Base-by-base conservation (phyloP, 2,888 invertebrate genomes). In the Caenorhabditis wallacei region DNA sequence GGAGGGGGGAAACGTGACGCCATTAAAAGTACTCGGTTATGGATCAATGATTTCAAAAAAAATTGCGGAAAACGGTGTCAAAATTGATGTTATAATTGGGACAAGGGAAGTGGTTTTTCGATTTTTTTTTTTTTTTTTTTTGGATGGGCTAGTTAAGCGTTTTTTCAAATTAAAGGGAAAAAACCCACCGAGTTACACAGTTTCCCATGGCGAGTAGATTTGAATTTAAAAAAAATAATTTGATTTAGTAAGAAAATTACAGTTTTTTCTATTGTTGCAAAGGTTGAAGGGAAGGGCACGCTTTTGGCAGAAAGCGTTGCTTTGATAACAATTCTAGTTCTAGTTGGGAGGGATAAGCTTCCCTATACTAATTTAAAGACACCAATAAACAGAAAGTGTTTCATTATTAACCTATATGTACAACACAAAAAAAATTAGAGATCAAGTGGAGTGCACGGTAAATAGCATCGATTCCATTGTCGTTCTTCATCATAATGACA, bases 401-500 rank as follows among this genome's bases (percentile, higher is more conserved):
- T 30, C 8, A 30, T 30, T 30, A 30, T 30, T 3, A 30, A 5
- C 30, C 3, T 5, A 30, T 30, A 30, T 30, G 30, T 30, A 30
- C 30, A 54, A 54, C 11, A 5, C 2, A 40, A 40, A 40, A 40
- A 40, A 43, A 37, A 18, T 20, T 66, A 80, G 30, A 80, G 66
- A 72, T 72, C 71, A 40, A 40, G 7, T 26, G 80, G 74, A 20
- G 80, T 80, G 16, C 80, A 80, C 20, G 74, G 74, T 11, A 80
- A 43, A 20, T 80, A 80, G 18, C 80, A 80, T 4, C 69, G 51
- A 48, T 74, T 80, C 80, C 80, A 80, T 51, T 68, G 72, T 5
- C 68, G 26, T 11, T 74, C 74, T 0, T 46, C 22, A 10, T 80
- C 80, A 20, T 54, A 74, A 10, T 40, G 37, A 20, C 80, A 80